phyloP scores from a whole-genome alignment of 1,140 invertebrate species.

The Dysdera silvatica region DNA sequence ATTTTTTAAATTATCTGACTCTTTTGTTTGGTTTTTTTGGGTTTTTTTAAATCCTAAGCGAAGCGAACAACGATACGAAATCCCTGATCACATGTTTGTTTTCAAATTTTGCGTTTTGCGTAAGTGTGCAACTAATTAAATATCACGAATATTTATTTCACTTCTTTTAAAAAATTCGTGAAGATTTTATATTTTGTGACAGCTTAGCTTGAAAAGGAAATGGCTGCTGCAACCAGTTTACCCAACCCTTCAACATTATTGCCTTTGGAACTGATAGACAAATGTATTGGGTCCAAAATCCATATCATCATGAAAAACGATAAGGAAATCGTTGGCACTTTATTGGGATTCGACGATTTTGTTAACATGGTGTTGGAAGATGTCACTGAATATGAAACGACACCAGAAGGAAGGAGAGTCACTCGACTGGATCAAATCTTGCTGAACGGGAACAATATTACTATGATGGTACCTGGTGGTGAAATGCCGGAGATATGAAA shows the following conservation, averaged over 20 bases:
- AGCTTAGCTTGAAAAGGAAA: background rate
- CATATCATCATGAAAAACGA: conserved; percentile 99
- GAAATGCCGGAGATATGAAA: conserved; percentile 47
- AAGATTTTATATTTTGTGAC: too few relatives aligned
- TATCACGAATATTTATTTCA: too few relatives aligned
- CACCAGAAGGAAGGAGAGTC: conserved; percentile 88
- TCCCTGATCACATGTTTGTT: too few relatives aligned
- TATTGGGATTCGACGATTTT: conserved; percentile 98
- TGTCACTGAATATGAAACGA: conserved; percentile 70
- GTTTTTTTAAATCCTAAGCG: too few relatives aligned
- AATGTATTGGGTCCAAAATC: conserved; percentile 97
- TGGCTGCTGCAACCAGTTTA: conserved; percentile 25
- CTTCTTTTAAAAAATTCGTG: too few relatives aligned
- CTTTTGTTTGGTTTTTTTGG: too few relatives aligned
- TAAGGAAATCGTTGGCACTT: conserved; percentile 96
- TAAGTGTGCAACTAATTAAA: too few relatives aligned
- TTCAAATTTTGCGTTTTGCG: too few relatives aligned
- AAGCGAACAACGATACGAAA: too few relatives aligned
- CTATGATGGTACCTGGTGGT: conserved; percentile 69
- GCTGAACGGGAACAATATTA: conserved; percentile 98
- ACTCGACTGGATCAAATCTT: conserved; percentile 97
- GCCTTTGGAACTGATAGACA: conserved; percentile 94
- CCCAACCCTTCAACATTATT: conserved; percentile 63
- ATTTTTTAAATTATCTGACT: too few relatives aligned
- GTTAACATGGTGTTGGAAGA: conserved; percentile 89